These are phyloP conservation scores for Nothocercus nigrocapillus DNA, from an alignment of 2,113 vertebrate genomes.

Conservation along the genomic window DNA sequence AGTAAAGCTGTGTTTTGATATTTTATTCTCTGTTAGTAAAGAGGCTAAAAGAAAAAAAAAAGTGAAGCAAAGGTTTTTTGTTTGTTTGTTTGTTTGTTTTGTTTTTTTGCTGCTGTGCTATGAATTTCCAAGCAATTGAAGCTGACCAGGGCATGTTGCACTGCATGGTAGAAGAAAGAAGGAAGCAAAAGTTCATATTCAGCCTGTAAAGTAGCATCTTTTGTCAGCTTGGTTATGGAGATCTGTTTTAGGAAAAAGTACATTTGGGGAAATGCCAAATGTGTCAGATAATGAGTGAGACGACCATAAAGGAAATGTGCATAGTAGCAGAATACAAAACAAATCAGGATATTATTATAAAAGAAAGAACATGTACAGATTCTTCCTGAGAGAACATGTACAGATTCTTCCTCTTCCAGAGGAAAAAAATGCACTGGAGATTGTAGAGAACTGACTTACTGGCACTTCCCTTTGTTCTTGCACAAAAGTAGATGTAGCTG, in stretches of 20 bases:
- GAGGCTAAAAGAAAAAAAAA: not conserved
- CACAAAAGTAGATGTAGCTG: not conserved
- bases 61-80: not conserved
- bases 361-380: not conserved
- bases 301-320: not conserved
- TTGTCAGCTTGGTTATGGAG: not conserved
- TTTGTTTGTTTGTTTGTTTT: rapidly evolving
- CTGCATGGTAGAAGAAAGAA: not conserved
- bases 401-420: not conserved
- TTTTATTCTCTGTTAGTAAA: not conserved
- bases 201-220: not conserved
- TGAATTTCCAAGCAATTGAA: not conserved
- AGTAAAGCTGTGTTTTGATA: not conserved
- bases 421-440: not conserved
- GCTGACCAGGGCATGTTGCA: not conserved
- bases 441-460: not conserved
- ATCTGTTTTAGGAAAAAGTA: not conserved
- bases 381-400: not conserved
- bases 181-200: not conserved
- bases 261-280: not conserved
- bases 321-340: not conserved
- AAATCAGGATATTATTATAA: not conserved
- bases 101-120: not conserved
- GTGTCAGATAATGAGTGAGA: not conserved
- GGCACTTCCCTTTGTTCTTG: not conserved